Evolutionary conservation across 2,797 vertebrate species (phyloP), one percentile per base, ranked within the genome.

Genomic region (Danio tinwini): DNA sequence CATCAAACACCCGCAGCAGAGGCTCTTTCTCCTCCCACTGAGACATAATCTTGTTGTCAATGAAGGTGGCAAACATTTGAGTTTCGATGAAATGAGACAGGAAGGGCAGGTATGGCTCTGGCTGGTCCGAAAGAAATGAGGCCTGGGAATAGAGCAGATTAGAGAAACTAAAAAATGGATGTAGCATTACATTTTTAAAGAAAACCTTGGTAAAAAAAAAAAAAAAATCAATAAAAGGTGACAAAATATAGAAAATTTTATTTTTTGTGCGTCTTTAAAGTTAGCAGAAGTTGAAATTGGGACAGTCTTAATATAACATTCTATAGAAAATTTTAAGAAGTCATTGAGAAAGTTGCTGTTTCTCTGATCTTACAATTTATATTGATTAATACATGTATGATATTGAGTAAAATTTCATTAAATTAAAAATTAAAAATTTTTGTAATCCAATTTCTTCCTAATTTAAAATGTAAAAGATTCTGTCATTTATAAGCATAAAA

Each of bases 31-130:
- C 97, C 42, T 97, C 96, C 97, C 98, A 98, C 70, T 96, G 96
- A 44, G 98, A 97, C 87, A 98, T 95, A 84, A 98, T 97, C 90
- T 99, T 99, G 88, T 97, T 96, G 86, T 99, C 98, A 82, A 98
- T 95, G 84, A 99, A 99, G 9, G 95, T 96, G 75, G 97, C 97
- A 90, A 99, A 99, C 97, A 99, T 99, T 93, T 97, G 96, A 8
- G 98, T 99, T 93, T 99, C 98, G 59, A 99, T 95, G 92, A 99
- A 99, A 85, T 95, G 96, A 9, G 98, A 99, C 84, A 99, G 93
- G 89, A 99, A 99, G 74, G 95, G 95, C 87, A 98, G 92, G 86
- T 97, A 96, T 59, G 94, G 92, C 53, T 94, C 94, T 0, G 98
- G 96, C 87, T 99, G 97, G 88, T 96, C 95, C 3, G 96, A 98